These are phyloP conservation scores for Sycophaga agraensis DNA, from an alignment of 1,140 invertebrate genomes.

Conservation along the genomic window DNA sequence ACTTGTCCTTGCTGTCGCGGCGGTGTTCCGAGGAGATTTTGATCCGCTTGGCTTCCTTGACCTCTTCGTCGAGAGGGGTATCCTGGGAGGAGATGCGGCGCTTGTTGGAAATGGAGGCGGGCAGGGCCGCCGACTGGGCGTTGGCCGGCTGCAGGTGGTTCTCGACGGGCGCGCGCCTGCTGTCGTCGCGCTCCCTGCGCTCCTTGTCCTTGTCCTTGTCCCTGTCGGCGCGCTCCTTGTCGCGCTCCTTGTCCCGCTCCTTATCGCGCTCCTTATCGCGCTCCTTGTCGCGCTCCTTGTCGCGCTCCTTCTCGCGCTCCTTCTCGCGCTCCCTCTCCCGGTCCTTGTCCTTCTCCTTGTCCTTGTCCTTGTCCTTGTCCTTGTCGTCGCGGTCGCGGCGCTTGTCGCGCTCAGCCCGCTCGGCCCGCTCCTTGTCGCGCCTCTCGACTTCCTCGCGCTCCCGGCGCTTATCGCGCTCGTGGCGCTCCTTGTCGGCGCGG, in stretches of 20 bases:
- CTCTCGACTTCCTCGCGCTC: slow-evolving; percentile 55
- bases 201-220: slow-evolving; percentile 21
- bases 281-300: slow-evolving; percentile 50
- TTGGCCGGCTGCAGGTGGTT: slow-evolving; percentile 45
- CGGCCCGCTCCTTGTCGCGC: slow-evolving; percentile 53
- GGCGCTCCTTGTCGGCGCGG: slow-evolving; percentile 54
- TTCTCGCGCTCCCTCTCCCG: slow-evolving; percentile 47
- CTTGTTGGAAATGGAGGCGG: slow-evolving; percentile 68
- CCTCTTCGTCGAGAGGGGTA: slow-evolving; percentile 58
- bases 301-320: slow-evolving; percentile 42
- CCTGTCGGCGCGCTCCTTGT: slow-evolving; percentile 35
- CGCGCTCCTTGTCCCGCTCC: slow-evolving; percentile 35
- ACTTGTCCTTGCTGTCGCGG: slow-evolving; percentile 71
- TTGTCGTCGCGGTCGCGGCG: slow-evolving; percentile 50
- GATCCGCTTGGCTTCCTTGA: slow-evolving; percentile 62
- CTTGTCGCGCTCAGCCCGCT: slow-evolving; percentile 45
- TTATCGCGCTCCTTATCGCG: slow-evolving; percentile 44
- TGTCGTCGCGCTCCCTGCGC: slow-evolving; percentile 29
- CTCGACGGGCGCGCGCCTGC: slow-evolving; percentile 37
- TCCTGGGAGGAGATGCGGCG: slow-evolving; percentile 78
- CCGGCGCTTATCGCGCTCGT: slow-evolving; percentile 47
- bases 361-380: slow-evolving; percentile 54
- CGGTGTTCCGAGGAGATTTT: slow-evolving; percentile 65
- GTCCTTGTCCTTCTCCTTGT: slow-evolving; percentile 53
- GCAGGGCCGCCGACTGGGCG: slow-evolving; percentile 42